Conservation (phyloP, 92 coral and sea anemone genomes). For the Phenganax marumi region DNA sequence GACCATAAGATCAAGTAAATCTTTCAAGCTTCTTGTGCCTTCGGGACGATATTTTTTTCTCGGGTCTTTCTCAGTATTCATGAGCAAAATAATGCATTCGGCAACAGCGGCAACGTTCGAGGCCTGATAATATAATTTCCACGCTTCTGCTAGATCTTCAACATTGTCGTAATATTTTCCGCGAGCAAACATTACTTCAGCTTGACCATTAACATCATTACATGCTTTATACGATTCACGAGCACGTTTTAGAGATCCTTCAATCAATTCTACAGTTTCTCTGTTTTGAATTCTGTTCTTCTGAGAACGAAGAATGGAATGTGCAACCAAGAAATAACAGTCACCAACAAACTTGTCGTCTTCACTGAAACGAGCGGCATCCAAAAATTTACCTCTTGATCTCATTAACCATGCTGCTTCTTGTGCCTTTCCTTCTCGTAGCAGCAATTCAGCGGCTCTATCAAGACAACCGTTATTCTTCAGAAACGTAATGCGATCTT, state of each 20-base stretch:
- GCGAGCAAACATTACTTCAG: constrained; percentile 62
- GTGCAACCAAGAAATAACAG: constrained; percentile 70
- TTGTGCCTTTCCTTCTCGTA: constrained; percentile 62
- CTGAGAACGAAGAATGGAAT: constrained; percentile 24
- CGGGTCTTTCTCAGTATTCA: constrained; percentile 39
- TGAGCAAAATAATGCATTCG: constrained; percentile 61
- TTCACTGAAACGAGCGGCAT: constrained; percentile 63
- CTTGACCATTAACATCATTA: constrained; percentile 64
- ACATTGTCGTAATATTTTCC: constrained; percentile 50
- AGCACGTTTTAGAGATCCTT: constrained; percentile 64
- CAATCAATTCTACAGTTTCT: constrained; percentile 45
- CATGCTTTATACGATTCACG: constrained; percentile 57
- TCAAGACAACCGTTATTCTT: constrained; percentile 70
- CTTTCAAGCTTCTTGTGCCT: constrained; percentile 57
- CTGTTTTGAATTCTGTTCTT: neutral
- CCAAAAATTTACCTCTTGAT: constrained; percentile 71
- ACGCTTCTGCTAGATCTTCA: constrained; percentile 56
- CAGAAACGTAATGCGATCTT: constrained; percentile 75
- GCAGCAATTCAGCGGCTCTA: constrained; percentile 71
- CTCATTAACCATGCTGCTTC: constrained; percentile 73
- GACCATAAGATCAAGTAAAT: constrained; percentile 53
- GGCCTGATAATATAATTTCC: constrained; percentile 55
- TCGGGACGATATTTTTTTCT: constrained; percentile 44
- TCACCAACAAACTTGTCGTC: constrained; percentile 66
- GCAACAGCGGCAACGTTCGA: constrained; percentile 68